These are phyloP conservation scores for Xenopus petersii DNA, from an alignment of 2,797 vertebrate species.

Conservation along the genomic window DNA sequence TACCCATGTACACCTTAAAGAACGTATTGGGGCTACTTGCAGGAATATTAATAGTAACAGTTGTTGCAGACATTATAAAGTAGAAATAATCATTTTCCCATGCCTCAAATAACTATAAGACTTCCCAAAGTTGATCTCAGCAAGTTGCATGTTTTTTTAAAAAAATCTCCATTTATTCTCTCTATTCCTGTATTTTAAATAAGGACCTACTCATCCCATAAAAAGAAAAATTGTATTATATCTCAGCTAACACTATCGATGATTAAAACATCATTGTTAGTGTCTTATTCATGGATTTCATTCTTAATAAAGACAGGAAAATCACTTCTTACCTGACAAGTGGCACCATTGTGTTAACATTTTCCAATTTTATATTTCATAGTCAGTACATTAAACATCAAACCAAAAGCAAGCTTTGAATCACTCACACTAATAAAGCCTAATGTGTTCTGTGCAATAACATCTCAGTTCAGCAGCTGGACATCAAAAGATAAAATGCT, in stretches of 20 bases:
- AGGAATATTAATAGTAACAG: too few species aligned
- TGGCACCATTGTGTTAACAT: constrained; percentile 12
- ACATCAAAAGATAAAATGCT: constrained; percentile 43
- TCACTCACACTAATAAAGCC: constrained; percentile 30
- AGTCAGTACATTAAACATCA: constrained; percentile 19
- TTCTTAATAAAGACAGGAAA: constrained; percentile 8
- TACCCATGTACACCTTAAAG: too few species aligned
- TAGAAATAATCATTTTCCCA: too few species aligned
- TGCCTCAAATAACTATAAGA: too few species aligned
- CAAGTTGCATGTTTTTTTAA: too few species aligned
- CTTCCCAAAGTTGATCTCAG: too few species aligned
- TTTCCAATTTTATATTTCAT: constrained; percentile 17
- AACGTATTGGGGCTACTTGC: too few species aligned
- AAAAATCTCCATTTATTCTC: too few species aligned
- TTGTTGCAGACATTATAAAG: too few species aligned
- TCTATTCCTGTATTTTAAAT: too few species aligned
- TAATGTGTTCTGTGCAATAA: constrained; percentile 29
- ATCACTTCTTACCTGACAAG: constrained; percentile 6
- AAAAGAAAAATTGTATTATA: too few species aligned
- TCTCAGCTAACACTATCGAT: neutral
- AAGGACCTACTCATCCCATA: too few species aligned
- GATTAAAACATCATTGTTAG: constrained; percentile 1
- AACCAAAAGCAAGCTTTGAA: constrained; percentile 19
- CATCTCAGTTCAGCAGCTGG: constrained; percentile 9
- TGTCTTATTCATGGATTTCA: constrained; percentile 5